Conservation (phyloP, 2,113 vertebrate genomes). For the Martes martes region DNA sequence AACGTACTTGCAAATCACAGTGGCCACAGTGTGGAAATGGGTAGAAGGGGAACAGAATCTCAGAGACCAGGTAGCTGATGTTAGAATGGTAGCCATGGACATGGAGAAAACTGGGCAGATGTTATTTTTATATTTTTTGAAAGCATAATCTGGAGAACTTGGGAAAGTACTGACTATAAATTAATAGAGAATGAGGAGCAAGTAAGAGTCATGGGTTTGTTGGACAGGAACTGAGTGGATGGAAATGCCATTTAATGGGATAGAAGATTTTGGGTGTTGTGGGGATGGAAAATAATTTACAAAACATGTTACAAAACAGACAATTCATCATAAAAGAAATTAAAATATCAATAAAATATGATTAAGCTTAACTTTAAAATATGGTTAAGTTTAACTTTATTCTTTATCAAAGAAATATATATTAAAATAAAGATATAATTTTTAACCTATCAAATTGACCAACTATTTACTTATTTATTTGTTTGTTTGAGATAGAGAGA, state of each 20-base stretch:
- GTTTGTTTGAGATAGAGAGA: not conserved
- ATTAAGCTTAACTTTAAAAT: not conserved
- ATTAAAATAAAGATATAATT: not conserved
- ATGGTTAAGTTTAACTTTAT: not conserved
- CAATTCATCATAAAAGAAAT: not conserved
- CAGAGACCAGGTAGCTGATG: not conserved
- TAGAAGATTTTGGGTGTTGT: not conserved
- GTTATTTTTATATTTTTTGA: not conserved
- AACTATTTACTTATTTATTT: not conserved
- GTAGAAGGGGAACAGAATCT: not conserved
- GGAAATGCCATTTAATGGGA: not conserved
- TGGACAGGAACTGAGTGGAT: accelerated
- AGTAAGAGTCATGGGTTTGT: not conserved
- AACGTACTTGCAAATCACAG: not conserved
- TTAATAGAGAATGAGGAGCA: not conserved
- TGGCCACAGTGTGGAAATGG: not conserved
- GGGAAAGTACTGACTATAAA: not conserved
- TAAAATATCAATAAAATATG: not conserved
- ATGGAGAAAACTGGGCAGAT: not conserved
- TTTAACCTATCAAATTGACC: not conserved
- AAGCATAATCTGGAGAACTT: not conserved
- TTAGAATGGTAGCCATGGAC: not conserved
- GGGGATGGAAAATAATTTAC: not conserved
- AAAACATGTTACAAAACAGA: not conserved
- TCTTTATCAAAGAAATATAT: not conserved